phyloP scores from a whole-genome alignment of 2,113 vertebrate species.

The Pantherophis guttatus region DNA sequence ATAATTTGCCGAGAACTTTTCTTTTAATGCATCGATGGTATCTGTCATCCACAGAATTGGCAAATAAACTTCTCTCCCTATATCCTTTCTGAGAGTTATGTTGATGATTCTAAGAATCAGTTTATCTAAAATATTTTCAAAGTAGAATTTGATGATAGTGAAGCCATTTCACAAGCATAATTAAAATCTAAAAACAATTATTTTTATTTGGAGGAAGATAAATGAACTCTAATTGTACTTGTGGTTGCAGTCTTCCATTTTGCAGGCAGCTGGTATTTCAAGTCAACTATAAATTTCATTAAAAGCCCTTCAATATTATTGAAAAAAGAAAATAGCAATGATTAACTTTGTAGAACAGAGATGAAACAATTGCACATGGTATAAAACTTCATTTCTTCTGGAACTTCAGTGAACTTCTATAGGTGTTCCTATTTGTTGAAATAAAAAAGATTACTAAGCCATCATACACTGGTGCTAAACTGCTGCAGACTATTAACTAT shows the following conservation, averaged over 20 bases:
- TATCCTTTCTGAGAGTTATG: slow-evolving; percentile 78
- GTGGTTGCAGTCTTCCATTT: neutral
- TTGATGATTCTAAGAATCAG: slow-evolving; percentile 10
- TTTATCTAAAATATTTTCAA: neutral
- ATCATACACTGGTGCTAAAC: neutral
- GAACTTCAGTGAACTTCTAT: neutral
- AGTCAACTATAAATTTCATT: neutral
- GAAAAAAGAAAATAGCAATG: neutral
- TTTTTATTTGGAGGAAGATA: neutral
- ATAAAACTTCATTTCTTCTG: neutral
- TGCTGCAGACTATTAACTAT: neutral
- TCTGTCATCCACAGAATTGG: slow-evolving; percentile 88
- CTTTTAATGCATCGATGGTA: slow-evolving; percentile 98
- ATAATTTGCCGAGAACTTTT: slow-evolving; percentile 84
- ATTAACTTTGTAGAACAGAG: neutral
- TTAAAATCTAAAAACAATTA: neutral
- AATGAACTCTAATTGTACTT: neutral
- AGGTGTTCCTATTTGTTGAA: neutral
- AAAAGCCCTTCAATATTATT: neutral
- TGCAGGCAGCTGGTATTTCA: neutral
- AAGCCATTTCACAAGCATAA: neutral
- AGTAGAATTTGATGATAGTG: neutral
- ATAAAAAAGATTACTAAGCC: neutral
- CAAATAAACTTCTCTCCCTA: slow-evolving; percentile 88
- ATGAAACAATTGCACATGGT: neutral